Percentiles rank a stretch among this genome's conserved stretches.
Conservation (phyloP, 1,140 invertebrate species). For the Schlechtendalia chinensis region DNA sequence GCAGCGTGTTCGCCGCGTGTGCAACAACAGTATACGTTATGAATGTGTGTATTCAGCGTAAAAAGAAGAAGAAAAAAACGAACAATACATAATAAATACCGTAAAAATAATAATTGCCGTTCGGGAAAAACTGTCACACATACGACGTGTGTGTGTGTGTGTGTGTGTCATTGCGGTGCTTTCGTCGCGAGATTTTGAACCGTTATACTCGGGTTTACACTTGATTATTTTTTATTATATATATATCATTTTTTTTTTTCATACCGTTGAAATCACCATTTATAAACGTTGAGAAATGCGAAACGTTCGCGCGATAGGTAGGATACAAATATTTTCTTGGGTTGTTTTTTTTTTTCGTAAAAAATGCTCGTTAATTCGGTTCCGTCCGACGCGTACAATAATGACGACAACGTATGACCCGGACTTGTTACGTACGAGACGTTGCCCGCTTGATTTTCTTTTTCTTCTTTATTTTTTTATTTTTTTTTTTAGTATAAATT, state of each 20-base stretch:
- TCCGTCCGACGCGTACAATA: too few relatives aligned
- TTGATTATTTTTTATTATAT: constrained; percentile 5
- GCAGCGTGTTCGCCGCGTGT: neutral
- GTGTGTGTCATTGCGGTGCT: neutral
- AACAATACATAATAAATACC: neutral
- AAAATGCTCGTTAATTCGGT: too few relatives aligned
- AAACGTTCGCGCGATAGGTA: neutral
- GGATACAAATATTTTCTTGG: too few relatives aligned
- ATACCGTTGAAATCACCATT: too few relatives aligned
- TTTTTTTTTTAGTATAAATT: neutral
- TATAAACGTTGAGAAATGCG: neutral
- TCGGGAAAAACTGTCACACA: constrained; percentile 30
- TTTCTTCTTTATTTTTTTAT: neutral
- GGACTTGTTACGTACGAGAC: too few relatives aligned
- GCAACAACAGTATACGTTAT: neutral
- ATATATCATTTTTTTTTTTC: neutral
- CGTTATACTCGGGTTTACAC: constrained; percentile 14
- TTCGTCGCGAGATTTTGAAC: constrained; percentile 5
- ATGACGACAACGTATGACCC: too few relatives aligned
- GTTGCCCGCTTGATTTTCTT: too few relatives aligned
- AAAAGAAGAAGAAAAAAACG: neutral
- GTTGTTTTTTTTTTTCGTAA: too few relatives aligned
- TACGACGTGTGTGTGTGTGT: neutral
- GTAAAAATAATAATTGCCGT: constrained; percentile 24
- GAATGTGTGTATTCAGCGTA: too few relatives aligned